phyloP scores from a whole-genome alignment of 2,113 vertebrate species.

The Sander lucioperca region DNA sequence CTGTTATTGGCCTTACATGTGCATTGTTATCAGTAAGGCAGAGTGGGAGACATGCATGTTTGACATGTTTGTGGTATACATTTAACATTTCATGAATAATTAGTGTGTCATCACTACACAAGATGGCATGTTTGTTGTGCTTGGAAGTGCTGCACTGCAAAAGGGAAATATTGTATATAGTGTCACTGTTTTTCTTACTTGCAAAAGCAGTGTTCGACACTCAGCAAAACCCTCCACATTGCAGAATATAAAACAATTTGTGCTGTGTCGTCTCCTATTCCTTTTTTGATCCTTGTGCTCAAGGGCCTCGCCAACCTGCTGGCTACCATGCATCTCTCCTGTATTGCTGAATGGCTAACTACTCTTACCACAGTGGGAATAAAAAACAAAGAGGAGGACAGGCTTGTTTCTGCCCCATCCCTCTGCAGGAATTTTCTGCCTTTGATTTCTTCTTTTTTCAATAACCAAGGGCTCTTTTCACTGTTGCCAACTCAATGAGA shows the following conservation, averaged over 20 bases:
- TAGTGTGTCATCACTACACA: conserved; percentile 31
- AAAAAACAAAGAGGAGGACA: conserved; percentile 64
- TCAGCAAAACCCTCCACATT: conserved; percentile 53
- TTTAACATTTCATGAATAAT: conserved; percentile 60
- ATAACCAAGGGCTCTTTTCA: conserved; percentile 78
- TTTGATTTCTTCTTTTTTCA: conserved; percentile 80
- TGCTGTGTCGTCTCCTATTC: conserved; percentile 68
- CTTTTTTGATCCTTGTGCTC: conserved; percentile 65
- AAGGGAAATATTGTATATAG: neutral
- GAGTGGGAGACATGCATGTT: neutral
- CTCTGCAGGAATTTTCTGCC: conserved; percentile 74
- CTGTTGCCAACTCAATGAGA: conserved; percentile 75
- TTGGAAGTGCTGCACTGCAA: conserved; percentile 24
- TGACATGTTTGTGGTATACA: conserved; percentile 23
- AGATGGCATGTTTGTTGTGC: conserved; percentile 17
- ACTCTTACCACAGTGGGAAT: conserved; percentile 46
- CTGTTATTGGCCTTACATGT: conserved; percentile 47
- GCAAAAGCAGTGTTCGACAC: conserved; percentile 30
- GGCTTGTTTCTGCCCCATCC: conserved; percentile 69
- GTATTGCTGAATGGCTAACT: conserved; percentile 65
- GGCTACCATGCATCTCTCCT: conserved; percentile 59
- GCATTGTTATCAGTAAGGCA: conserved; percentile 4
- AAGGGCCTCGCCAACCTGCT: conserved; percentile 71
- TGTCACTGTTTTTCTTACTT: conserved; percentile 12
- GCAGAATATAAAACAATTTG: conserved; percentile 63